phyloP scores from a whole-genome alignment of 2,113 vertebrate genomes.

The Eulacestoma nigropectus region DNA sequence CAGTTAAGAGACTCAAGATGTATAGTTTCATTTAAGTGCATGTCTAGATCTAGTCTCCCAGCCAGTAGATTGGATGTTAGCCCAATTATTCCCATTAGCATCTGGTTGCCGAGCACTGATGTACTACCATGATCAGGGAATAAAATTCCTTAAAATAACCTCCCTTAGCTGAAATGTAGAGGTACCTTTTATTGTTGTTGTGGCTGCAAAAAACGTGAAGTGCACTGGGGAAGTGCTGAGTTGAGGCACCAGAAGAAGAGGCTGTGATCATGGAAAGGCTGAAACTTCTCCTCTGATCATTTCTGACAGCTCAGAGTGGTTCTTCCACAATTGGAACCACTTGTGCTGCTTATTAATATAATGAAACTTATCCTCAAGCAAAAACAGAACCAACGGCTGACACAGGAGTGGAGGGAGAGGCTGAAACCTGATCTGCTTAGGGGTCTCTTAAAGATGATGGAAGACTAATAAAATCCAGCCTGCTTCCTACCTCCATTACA shows the following conservation, averaged over 20 bases:
- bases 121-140: background rate
- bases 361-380: constrained; percentile 69
- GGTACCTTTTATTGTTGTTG: background rate
- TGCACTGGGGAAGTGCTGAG: constrained; percentile 17
- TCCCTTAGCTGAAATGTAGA: background rate
- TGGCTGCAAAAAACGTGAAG: constrained; percentile 15
- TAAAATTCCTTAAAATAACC: constrained; percentile 7
- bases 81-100: constrained; percentile 41
- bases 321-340: constrained; percentile 66
- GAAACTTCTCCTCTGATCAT: constrained; percentile 58
- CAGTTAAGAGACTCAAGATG: background rate
- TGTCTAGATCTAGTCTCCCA: background rate
- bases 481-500: constrained; percentile 26
- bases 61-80: background rate
- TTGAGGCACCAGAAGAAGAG: constrained; percentile 51
- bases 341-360: constrained; percentile 67
- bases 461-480: constrained; percentile 67
- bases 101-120: background rate
- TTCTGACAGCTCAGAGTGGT: constrained; percentile 65
- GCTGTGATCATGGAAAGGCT: constrained; percentile 37
- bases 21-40: background rate
- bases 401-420: constrained; percentile 43
- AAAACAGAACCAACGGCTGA: constrained; percentile 62
- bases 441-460: constrained; percentile 64
- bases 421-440: constrained; percentile 63